Evolutionary conservation across 2,888 invertebrate genomes (phyloP).

Genomic region (Drosophila aldrichi): DNA sequence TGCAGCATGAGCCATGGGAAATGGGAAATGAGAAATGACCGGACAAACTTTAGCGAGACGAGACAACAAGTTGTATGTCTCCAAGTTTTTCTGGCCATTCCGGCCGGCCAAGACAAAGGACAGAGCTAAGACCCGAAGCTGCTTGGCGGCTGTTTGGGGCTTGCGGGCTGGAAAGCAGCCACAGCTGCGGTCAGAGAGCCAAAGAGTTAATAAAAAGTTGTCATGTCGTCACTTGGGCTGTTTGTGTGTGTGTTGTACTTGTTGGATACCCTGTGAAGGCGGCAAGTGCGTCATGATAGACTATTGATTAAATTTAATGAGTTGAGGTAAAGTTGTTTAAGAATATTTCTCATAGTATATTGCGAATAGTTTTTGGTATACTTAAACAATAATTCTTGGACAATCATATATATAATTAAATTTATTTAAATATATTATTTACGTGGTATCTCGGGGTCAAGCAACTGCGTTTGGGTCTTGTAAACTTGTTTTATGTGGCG

Average conservation of each 20-base stretch:
- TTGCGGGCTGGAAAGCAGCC: slow-evolving; percentile 13
- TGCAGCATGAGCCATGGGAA: slow-evolving; percentile 27
- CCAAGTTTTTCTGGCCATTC: slow-evolving; percentile 29
- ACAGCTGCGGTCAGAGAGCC: slow-evolving; percentile 58
- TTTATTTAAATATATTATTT: not conserved
- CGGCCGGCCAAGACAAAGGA: slow-evolving; percentile 34
- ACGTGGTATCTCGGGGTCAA: not conserved
- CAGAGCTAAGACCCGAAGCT: slow-evolving; percentile 19
- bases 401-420: not conserved
- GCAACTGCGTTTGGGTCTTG: not conserved
- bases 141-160: slow-evolving; percentile 4
- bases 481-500: slow-evolving; percentile 32
- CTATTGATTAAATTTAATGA: not conserved
- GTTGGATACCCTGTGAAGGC: slow-evolving; percentile 1
- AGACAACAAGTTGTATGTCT: slow-evolving; percentile 67
- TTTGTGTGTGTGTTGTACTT: slow-evolving; percentile 14
- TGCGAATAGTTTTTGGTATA: not conserved
- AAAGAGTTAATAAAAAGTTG: slow-evolving; percentile 78
- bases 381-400: too few species aligned
- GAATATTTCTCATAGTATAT: too few species aligned
- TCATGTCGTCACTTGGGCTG: slow-evolving; percentile 45
- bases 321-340: not conserved
- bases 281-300: not conserved
- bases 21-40: slow-evolving; percentile 48
- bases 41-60: slow-evolving; percentile 41